phyloP scores from a whole-genome alignment of 2,797 vertebrate genomes.

The Cryptoprocta ferox region DNA sequence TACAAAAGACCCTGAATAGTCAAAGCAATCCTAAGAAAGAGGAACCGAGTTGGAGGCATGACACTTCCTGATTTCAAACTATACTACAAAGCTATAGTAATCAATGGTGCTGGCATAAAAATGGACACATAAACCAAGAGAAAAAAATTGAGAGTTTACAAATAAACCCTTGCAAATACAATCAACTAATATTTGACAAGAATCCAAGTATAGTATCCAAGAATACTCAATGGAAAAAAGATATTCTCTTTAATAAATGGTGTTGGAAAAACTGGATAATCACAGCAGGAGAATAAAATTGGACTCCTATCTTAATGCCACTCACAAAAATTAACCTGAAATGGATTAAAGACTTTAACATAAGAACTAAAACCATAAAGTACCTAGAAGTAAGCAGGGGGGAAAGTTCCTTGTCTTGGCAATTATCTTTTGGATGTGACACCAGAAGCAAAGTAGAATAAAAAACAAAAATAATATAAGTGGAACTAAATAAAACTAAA shows the following conservation, averaged over 20 bases:
- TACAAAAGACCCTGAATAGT: neutral
- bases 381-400: neutral
- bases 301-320: neutral
- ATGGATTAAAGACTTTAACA: neutral
- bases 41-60: neutral
- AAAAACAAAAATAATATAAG: neutral
- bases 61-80: neutral
- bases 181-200: neutral
- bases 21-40: neutral
- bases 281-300: neutral
- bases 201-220: neutral
- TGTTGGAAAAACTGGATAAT: neutral
- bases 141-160: neutral
- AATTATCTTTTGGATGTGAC: neutral
- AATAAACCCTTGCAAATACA: neutral
- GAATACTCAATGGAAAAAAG: neutral
- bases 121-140: neutral
- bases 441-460: neutral
- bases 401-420: neutral
- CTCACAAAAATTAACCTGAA: neutral
- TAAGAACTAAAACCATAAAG: neutral
- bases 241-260: neutral
- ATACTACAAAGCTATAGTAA: neutral
- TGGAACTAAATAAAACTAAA: neutral
- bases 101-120: neutral